Evolutionary conservation across 2,888 invertebrate species (phyloP).

Genomic region (Eupithecia vulgata): DNA sequence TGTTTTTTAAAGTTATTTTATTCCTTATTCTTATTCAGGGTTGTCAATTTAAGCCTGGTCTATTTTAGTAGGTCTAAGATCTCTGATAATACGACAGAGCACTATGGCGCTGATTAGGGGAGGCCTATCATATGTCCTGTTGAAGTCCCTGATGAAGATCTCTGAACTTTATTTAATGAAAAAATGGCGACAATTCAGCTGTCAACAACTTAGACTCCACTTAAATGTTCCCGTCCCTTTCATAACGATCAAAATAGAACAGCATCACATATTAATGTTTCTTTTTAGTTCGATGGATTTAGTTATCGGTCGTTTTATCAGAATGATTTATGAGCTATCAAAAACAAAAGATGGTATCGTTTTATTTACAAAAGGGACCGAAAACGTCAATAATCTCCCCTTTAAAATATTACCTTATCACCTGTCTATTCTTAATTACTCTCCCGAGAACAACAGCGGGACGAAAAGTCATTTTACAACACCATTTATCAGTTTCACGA

Average conservation of each 20-base stretch:
- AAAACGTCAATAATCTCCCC: neutral
- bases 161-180: neutral
- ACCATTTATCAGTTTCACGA: conserved; percentile 58
- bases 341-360: neutral
- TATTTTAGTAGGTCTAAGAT: neutral
- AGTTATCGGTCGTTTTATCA: neutral
- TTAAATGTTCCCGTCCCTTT: no score
- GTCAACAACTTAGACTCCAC: no score
- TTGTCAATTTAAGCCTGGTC: neutral
- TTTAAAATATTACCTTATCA: conserved; percentile 40
- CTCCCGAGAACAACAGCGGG: conserved; percentile 43
- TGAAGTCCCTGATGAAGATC: no score
- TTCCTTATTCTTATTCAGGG: no score
- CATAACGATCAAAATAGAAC: no score
- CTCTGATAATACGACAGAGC: no score
- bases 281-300: neutral
- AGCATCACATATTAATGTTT: no score
- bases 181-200: neutral
- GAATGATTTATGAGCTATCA: neutral
- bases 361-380: neutral
- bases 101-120: no score
- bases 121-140: no score
- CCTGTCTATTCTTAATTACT: conserved; percentile 44
- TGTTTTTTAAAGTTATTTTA: no score
- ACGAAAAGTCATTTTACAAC: conserved; percentile 60